Evolutionary conservation across 2,888 invertebrate genomes (phyloP).

Genomic region (Pammene aurita): DNA sequence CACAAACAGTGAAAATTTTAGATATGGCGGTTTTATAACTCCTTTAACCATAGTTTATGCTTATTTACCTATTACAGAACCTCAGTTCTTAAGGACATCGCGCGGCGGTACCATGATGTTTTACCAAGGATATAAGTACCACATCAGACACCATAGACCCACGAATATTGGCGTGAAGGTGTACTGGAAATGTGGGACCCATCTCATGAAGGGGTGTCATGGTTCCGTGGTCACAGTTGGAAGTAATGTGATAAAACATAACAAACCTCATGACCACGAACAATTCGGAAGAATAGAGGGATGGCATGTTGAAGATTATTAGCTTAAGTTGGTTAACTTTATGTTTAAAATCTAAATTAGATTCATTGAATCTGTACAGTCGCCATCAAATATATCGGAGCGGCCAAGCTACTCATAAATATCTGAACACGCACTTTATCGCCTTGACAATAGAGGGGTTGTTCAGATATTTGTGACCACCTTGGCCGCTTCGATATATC

Average conservation of each 20-base stretch:
- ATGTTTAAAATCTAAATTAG: too few species aligned
- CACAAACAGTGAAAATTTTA: neutral
- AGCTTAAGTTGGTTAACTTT: too few species aligned
- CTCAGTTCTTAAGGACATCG: neutral
- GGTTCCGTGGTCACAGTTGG: conserved; percentile 4
- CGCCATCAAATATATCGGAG: too few species aligned
- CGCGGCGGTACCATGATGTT: neutral
- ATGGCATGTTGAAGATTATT: neutral
- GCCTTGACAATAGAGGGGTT: too few species aligned
- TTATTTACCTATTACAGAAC: conserved; percentile 2
- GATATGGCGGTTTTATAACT: neutral
- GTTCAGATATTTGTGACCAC: too few species aligned
- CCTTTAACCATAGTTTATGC: neutral
- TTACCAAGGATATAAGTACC: conserved; percentile 17
- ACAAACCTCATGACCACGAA: neutral
- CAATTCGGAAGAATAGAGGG: neutral
- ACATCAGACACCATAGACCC: neutral
- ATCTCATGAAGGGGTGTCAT: neutral
- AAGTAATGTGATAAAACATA: neutral
- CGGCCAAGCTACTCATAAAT: too few species aligned
- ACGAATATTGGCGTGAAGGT: neutral
- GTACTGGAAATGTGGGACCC: conserved; percentile 5
- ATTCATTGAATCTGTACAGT: too few species aligned
- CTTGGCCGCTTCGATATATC: too few species aligned
- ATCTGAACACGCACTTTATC: too few species aligned